These are phyloP conservation scores for Eulithis prunata DNA, from an alignment of 2,888 invertebrate species.

Conservation along the genomic window DNA sequence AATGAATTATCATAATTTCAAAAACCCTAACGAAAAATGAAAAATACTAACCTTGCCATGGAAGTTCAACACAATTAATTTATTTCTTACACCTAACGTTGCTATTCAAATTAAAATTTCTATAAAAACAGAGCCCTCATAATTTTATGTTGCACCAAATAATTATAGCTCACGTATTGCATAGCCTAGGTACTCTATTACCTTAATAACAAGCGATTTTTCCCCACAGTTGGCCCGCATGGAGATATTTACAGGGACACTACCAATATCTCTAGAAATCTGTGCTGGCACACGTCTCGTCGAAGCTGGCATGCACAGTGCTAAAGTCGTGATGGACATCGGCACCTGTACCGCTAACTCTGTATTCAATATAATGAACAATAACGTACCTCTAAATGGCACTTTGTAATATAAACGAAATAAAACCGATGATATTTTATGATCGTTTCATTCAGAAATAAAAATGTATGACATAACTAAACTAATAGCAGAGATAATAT, in stretches of 20 bases:
- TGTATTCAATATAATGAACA: slow-evolving; percentile 53
- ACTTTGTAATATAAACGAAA: neutral
- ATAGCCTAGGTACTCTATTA: too few species aligned
- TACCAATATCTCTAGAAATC: slow-evolving; percentile 68
- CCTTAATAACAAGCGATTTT: neutral
- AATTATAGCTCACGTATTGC: too few species aligned
- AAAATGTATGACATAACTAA: neutral
- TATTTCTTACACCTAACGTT: too few species aligned
- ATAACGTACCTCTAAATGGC: slow-evolving; percentile 24
- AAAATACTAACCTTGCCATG: too few species aligned
- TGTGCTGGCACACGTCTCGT: slow-evolving; percentile 67
- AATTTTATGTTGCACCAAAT: too few species aligned
- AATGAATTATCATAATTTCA: too few species aligned
- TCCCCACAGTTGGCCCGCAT: slow-evolving; percentile 65
- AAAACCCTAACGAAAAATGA: too few species aligned
- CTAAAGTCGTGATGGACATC: slow-evolving; percentile 66
- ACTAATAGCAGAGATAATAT: too few species aligned
- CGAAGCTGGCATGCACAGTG: slow-evolving; percentile 62
- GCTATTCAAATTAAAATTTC: too few species aligned
- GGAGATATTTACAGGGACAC: slow-evolving; percentile 60
- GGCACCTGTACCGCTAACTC: slow-evolving; percentile 66
- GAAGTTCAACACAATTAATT: too few species aligned
- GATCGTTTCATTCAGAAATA: neutral
- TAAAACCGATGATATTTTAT: neutral
- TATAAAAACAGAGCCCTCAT: too few species aligned